Percentiles rank a stretch among this genome's conserved stretches.
These are phyloP conservation scores for Anaspis maculata DNA, from an alignment of 2,888 invertebrate genomes.

Conservation along the genomic window DNA sequence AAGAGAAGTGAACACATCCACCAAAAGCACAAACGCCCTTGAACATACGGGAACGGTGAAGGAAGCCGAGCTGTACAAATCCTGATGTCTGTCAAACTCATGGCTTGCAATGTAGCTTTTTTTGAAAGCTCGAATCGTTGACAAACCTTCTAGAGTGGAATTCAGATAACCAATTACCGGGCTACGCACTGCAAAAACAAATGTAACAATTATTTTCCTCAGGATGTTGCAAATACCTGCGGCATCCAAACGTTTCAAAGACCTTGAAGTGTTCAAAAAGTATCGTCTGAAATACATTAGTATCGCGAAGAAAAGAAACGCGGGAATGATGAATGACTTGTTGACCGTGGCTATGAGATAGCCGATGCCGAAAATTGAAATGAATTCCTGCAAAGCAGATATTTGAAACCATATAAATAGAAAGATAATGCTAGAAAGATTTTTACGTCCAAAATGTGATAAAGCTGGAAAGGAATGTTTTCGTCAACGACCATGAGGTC, in stretches of 20 bases:
- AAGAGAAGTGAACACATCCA: slow-evolving; percentile 26
- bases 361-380: not conserved
- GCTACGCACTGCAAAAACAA: slow-evolving; percentile 55
- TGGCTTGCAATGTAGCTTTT: slow-evolving; percentile 51
- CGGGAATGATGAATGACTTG: not conserved
- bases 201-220: not conserved
- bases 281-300: not conserved
- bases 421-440: not conserved
- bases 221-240: not conserved
- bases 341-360: slow-evolving; percentile 54
- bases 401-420: not conserved
- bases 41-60: no score
- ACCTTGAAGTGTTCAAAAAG: not conserved
- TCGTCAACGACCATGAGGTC: slow-evolving; percentile 21
- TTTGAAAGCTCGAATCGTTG: slow-evolving; percentile 61
- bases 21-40: slow-evolving; percentile 31
- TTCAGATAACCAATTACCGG: slow-evolving; percentile 68
- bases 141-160: slow-evolving; percentile 63
- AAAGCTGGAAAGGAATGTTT: not conserved
- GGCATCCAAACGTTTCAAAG: not conserved
- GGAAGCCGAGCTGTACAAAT: slow-evolving; percentile 50
- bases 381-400: not conserved
- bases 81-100: no score
- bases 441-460: slow-evolving; percentile 4
- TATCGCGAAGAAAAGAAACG: not conserved